These are phyloP conservation scores for Sinocyclocheilus anophthalmus DNA, from an alignment of 2,113 vertebrate species.

Conservation along the genomic window DNA sequence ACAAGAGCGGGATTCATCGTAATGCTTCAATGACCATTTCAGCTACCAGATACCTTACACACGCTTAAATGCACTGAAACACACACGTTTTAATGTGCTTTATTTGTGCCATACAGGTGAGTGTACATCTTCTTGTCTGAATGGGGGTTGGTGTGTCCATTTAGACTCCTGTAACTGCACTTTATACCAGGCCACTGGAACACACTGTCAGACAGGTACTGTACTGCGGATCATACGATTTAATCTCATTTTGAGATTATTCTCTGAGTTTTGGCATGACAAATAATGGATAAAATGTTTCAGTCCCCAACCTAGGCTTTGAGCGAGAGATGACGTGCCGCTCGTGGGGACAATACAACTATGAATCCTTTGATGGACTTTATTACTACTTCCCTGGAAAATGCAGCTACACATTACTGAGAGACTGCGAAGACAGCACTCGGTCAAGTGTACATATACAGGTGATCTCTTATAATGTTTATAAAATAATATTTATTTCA, in stretches of 20 bases:
- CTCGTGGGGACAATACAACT: conserved; percentile 92
- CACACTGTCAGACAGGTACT: conserved; percentile 89
- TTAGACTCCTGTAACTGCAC: conserved; percentile 88
- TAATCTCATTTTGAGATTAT: not conserved
- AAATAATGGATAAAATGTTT: conserved; percentile 19
- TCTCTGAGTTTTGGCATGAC: not conserved
- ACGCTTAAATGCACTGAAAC: not conserved
- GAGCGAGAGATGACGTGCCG: conserved; percentile 94
- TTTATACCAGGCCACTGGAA: conserved; percentile 86
- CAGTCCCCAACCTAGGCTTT: conserved; percentile 88
- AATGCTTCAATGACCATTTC: conserved; percentile 23
- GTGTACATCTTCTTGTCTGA: conserved; percentile 80
- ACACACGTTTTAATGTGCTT: not conserved
- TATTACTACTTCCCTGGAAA: conserved; percentile 91
- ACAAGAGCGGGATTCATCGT: conserved; percentile 25
- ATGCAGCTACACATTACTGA: conserved; percentile 86
- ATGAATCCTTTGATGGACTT: conserved; percentile 95
- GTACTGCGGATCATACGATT: not conserved
- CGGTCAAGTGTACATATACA: conserved; percentile 85
- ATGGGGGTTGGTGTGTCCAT: conserved; percentile 86
- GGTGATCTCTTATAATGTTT: conserved; percentile 68
- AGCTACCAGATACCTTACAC: not conserved
- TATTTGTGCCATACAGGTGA: conserved; percentile 43
- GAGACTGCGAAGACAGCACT: conserved; percentile 77
- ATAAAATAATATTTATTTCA: not conserved